phyloP scores from a whole-genome alignment of 1,140 invertebrate genomes.

The Delia radicum region DNA sequence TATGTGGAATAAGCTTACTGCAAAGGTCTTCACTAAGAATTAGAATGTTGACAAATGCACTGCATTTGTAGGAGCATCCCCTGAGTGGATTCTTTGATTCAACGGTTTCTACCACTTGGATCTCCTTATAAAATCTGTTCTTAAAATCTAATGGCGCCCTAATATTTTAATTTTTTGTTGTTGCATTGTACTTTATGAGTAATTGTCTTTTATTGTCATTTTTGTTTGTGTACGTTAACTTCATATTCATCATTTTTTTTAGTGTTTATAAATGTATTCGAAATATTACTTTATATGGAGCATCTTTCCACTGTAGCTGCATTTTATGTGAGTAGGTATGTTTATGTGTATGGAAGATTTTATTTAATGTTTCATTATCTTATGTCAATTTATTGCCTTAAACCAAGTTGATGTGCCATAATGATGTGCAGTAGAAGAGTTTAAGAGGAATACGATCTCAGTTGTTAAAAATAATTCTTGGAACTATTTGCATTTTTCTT shows the following conservation, averaged over 20 bases:
- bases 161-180: neutral
- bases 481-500: neutral
- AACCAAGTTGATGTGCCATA: neutral
- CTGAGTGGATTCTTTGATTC: too few relatives aligned
- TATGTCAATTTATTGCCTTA: neutral
- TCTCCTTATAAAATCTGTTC: too few relatives aligned
- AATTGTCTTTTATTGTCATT: slow-evolving; percentile 21
- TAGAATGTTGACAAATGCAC: too few relatives aligned
- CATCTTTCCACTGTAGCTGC: neutral
- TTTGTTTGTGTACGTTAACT: neutral
- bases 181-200: slow-evolving; percentile 15
- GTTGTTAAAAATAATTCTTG: neutral
- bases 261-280: neutral
- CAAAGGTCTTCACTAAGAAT: too few relatives aligned
- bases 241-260: slow-evolving; percentile 11
- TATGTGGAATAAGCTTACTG: too few relatives aligned
- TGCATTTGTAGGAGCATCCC: too few relatives aligned
- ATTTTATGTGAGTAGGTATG: neutral
- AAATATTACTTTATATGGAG: slow-evolving; percentile 4
- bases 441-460: neutral
- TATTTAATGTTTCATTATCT: neutral
- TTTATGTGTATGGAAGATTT: neutral
- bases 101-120: neutral
- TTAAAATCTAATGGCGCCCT: neutral
- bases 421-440: neutral